Conservation (phyloP, 92 coral and sea anemone species). For the Meandrina meandrites region DNA sequence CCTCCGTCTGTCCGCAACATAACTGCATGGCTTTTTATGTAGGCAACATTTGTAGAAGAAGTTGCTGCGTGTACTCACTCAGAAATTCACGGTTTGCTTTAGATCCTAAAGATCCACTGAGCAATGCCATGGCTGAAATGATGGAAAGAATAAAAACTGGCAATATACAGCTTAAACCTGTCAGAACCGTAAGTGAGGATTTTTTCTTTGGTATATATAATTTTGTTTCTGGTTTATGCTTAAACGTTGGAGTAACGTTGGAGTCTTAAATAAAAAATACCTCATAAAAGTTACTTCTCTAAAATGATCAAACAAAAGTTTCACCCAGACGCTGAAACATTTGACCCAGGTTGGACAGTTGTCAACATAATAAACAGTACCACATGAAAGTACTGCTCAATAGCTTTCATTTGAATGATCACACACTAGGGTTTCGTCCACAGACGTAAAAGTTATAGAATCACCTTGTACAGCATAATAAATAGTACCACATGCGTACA, state of each 20-base stretch:
- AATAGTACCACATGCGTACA: neutral
- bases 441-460: too few relatives aligned
- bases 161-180: constrained; percentile 73
- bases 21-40: too few relatives aligned
- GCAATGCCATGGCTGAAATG: constrained; percentile 92
- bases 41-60: too few relatives aligned
- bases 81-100: neutral
- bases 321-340: too few relatives aligned
- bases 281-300: neutral
- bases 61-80: neutral
- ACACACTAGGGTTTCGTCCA: too few relatives aligned
- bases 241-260: neutral
- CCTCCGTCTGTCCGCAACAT: too few relatives aligned
- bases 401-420: neutral
- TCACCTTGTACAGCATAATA: neutral
- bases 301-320: too few relatives aligned
- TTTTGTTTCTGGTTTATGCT: neutral
- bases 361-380: neutral
- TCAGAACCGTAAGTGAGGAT: constrained; percentile 50
- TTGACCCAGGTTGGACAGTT: neutral
- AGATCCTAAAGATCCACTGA: constrained; percentile 72
- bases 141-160: constrained; percentile 92
- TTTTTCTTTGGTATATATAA: neutral
- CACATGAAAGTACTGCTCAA: neutral
- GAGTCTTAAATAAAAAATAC: too few relatives aligned